phyloP scores from a whole-genome alignment of 2,797 vertebrate genomes.

The Cetoscarus ocellatus region DNA sequence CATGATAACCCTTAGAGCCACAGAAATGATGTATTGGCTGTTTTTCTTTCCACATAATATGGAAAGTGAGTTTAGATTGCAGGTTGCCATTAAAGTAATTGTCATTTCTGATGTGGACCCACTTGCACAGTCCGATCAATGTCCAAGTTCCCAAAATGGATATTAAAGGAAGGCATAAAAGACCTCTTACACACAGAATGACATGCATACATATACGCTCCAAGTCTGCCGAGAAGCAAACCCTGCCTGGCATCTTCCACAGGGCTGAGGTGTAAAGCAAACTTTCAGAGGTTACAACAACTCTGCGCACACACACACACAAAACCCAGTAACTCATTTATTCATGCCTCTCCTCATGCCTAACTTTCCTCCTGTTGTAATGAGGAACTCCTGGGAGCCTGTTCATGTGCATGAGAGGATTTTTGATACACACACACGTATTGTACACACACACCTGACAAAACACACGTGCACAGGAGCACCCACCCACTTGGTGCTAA shows the following conservation, averaged over 20 bases:
- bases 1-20: too few species aligned
- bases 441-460: constrained; percentile 69
- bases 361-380: constrained; percentile 60
- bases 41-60: too few species aligned
- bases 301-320: constrained; percentile 6
- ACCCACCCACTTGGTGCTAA: constrained; percentile 72
- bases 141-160: too few species aligned
- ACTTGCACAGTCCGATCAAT: too few species aligned
- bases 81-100: too few species aligned
- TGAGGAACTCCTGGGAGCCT: constrained; percentile 71
- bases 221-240: constrained; percentile 34
- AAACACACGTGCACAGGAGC: constrained; percentile 65
- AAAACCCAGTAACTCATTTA: constrained; percentile 47
- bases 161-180: not conserved
- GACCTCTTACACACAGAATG: not conserved
- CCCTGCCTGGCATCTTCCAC: constrained; percentile 45
- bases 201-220: constrained; percentile 2
- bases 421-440: constrained; percentile 42
- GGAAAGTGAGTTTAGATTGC: too few species aligned
- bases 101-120: too few species aligned
- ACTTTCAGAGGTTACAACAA: constrained; percentile 61
- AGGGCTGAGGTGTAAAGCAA: constrained; percentile 37
- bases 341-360: constrained; percentile 55
- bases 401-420: constrained; percentile 58
- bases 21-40: too few species aligned